phyloP scores from a whole-genome alignment of 92 coral and sea anemone genomes.

The Parazoanthus darwini region DNA sequence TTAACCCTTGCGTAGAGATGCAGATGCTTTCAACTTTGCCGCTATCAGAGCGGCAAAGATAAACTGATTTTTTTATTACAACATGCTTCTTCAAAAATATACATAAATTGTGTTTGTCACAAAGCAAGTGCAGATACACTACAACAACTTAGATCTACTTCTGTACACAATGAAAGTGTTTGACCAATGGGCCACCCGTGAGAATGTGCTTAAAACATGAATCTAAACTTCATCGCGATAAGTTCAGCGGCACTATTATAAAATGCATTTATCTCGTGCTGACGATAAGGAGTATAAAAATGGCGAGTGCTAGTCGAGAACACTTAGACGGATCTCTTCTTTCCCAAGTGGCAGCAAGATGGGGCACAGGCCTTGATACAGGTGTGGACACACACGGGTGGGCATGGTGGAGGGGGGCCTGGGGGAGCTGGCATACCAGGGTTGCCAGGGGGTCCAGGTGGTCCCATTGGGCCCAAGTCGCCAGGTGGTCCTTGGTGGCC shows the following conservation, averaged over 20 bases:
- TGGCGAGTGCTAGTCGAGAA: conserved; percentile 28
- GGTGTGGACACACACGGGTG: conserved; percentile 99
- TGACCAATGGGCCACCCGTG: not conserved
- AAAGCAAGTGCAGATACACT: not conserved
- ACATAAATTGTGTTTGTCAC: conserved; percentile 41
- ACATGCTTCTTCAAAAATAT: conserved; percentile 39
- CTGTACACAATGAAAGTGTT: conserved; percentile 4
- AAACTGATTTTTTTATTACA: conserved; percentile 9
- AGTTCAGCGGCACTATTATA: conserved; percentile 12
- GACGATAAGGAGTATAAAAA: conserved; percentile 33
- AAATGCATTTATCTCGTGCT: conserved; percentile 20
- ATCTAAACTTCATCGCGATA: conserved; percentile 13
- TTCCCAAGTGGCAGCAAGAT: conserved; percentile 87
- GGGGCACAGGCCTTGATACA: conserved; percentile 99
- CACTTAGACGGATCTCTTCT: conserved; percentile 72
- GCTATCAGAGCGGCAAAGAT: not conserved
- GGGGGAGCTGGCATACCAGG: conserved; percentile 99
- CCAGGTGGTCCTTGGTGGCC: conserved; percentile 99
- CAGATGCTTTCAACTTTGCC: conserved; percentile 2
- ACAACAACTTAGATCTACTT: not conserved
- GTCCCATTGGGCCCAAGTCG: conserved; percentile 95
- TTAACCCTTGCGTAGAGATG: not conserved
- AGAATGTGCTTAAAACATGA: conserved; percentile 11
- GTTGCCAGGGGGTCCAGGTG: conserved; percentile 87
- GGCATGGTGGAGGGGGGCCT: conserved; percentile 98